Conservation (phyloP, 2,797 vertebrate species). For the Martes flavigula region DNA sequence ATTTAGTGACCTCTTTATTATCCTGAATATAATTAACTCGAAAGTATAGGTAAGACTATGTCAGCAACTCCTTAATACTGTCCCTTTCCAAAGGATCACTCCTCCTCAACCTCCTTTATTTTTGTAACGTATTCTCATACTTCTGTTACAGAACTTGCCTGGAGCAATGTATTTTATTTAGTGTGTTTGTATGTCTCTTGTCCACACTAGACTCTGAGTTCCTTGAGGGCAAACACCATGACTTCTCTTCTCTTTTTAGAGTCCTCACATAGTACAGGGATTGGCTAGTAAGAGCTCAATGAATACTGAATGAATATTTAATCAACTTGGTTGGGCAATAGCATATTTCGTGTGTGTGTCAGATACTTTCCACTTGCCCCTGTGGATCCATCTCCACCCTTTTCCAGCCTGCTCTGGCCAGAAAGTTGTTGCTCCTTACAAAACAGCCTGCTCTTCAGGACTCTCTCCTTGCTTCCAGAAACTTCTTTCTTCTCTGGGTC, state of each 20-base stretch:
- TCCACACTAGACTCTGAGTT: not conserved
- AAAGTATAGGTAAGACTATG: not conserved
- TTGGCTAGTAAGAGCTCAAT: not conserved
- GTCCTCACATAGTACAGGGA: not conserved
- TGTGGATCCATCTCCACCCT: not conserved
- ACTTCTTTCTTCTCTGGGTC: not conserved
- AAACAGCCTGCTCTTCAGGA: not conserved
- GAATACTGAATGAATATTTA: not conserved
- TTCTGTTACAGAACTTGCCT: not conserved
- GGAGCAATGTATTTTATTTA: not conserved
- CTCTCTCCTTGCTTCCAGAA: not conserved
- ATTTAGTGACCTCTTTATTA: constrained; percentile 43
- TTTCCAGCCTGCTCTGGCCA: not conserved
- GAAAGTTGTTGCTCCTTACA: not conserved
- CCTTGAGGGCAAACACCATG: not conserved
- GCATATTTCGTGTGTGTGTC: not conserved
- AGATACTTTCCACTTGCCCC: not conserved
- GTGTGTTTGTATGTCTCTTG: not conserved
- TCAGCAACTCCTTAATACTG: not conserved
- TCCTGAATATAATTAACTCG: constrained; percentile 33
- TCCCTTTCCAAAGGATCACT: not conserved
- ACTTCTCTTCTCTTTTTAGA: not conserved
- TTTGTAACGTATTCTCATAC: not conserved
- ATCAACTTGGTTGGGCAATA: not conserved
- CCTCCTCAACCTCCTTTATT: not conserved